Percentiles rank a stretch among this genome's conserved stretches.
phyloP scores from a whole-genome alignment of 2,797 vertebrate species.

The Danionella dracula region DNA sequence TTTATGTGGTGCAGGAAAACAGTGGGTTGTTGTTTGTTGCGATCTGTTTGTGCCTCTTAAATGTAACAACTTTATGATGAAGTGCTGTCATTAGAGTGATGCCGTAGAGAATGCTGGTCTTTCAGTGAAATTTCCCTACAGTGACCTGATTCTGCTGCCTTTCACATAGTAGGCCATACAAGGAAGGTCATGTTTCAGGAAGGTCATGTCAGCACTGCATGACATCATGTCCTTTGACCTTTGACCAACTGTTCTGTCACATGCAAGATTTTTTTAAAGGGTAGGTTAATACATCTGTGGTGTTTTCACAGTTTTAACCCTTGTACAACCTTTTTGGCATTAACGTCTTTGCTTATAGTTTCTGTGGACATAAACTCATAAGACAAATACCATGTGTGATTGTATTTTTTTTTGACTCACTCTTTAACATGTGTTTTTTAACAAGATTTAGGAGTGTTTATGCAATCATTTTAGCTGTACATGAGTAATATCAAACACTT shows the following conservation, averaged over 20 bases:
- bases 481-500: no score
- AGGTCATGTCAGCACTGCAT: not conserved
- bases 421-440: no score
- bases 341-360: no score
- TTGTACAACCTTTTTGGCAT: no score
- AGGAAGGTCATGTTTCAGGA: not conserved
- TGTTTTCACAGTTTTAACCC: not conserved
- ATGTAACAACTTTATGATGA: not conserved
- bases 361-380: no score
- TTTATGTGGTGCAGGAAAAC: not conserved
- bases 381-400: no score
- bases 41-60: constrained; percentile 15
- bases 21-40: constrained; percentile 2
- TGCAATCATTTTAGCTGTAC: no score
- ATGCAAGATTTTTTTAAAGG: not conserved
- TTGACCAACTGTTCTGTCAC: not conserved
- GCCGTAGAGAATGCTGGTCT: not conserved
- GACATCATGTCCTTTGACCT: constrained; percentile 1
- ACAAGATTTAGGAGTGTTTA: no score
- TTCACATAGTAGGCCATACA: not conserved
- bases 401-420: no score
- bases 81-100: constrained; percentile 5
- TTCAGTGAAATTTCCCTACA: not conserved
- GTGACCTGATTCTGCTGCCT: not conserved
- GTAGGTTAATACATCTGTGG: not conserved